Conservation (phyloP, 2,113 vertebrate species). For the Heterotilapia buettikoferi region DNA sequence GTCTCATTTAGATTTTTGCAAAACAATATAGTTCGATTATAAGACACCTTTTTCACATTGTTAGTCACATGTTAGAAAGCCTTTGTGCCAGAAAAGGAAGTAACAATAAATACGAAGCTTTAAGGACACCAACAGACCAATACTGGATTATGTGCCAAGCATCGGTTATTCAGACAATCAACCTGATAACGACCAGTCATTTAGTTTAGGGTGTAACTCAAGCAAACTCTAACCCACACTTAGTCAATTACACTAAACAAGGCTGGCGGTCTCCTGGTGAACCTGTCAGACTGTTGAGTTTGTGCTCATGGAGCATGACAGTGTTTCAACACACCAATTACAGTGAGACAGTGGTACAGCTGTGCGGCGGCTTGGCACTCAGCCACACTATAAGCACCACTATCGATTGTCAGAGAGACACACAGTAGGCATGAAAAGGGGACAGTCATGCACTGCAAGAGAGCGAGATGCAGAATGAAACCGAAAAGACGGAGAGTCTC, state of each 20-base stretch:
- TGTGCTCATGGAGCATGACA: slow-evolving; percentile 60
- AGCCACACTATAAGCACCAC: slow-evolving; percentile 55
- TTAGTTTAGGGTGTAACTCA: background rate
- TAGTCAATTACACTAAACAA: slow-evolving; percentile 44
- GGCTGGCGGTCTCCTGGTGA: slow-evolving; percentile 24
- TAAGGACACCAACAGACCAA: background rate
- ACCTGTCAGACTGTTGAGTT: slow-evolving; percentile 39
- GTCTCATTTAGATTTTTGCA: background rate
- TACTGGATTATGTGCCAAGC: background rate
- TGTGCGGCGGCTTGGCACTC: slow-evolving; percentile 55
- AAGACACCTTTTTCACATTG: background rate
- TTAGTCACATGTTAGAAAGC: background rate
- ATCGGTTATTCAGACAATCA: background rate
- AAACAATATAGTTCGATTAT: background rate
- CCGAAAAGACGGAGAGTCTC: background rate
- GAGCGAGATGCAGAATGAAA: background rate
- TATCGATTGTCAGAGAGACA: slow-evolving; percentile 51
- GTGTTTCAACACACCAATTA: slow-evolving; percentile 69
- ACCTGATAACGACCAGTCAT: background rate
- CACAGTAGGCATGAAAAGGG: background rate
- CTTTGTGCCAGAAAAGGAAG: background rate
- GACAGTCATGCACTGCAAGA: background rate
- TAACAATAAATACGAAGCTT: fast-evolving
- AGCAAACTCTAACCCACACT: slow-evolving; percentile 1
- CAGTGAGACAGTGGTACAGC: slow-evolving; percentile 51